Conservation (phyloP, 2,797 vertebrate species). For the Rhodeus uyekii region DNA sequence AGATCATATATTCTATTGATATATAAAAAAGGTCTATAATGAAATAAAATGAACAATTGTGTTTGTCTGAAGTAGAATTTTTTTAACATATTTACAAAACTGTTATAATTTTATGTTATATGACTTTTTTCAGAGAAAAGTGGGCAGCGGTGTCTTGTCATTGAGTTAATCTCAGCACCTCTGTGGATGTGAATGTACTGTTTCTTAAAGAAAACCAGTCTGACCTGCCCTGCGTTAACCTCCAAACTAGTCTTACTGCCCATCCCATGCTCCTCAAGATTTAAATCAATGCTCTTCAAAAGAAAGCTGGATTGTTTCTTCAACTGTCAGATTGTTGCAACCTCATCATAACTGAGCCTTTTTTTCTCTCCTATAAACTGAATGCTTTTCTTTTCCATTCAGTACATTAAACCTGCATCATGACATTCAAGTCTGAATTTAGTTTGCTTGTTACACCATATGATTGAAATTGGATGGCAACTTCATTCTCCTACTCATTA, state of each 20-base stretch:
- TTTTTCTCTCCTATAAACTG: neutral
- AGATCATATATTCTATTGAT: neutral
- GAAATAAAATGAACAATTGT: too few relatives aligned
- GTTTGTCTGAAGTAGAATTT: too few relatives aligned
- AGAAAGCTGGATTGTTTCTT: conserved; percentile 1
- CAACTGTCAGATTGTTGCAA: conserved; percentile 21
- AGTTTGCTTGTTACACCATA: neutral
- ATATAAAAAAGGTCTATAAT: too few relatives aligned
- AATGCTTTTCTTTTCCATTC: neutral
- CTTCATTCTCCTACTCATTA: neutral
- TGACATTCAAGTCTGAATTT: too few relatives aligned
- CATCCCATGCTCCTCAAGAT: conserved; percentile 44
- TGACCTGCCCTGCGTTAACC: conserved; percentile 47
- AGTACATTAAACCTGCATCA: neutral
- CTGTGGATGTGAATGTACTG: conserved; percentile 34
- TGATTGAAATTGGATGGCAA: neutral
- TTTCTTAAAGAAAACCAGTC: conserved; percentile 50
- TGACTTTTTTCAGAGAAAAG: neutral
- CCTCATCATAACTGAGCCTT: neutral
- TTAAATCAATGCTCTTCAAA: conserved; percentile 38
- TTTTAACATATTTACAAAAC: too few relatives aligned
- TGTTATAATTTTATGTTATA: too few relatives aligned
- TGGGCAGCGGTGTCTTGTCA: conserved; percentile 3
- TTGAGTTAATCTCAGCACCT: conserved; percentile 24
- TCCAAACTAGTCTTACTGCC: conserved; percentile 36